Evolutionary conservation across 2,797 vertebrate genomes (phyloP), one percentile per base, ranked within the genome.

Genomic region (Gephyroberyx darwinii): DNA sequence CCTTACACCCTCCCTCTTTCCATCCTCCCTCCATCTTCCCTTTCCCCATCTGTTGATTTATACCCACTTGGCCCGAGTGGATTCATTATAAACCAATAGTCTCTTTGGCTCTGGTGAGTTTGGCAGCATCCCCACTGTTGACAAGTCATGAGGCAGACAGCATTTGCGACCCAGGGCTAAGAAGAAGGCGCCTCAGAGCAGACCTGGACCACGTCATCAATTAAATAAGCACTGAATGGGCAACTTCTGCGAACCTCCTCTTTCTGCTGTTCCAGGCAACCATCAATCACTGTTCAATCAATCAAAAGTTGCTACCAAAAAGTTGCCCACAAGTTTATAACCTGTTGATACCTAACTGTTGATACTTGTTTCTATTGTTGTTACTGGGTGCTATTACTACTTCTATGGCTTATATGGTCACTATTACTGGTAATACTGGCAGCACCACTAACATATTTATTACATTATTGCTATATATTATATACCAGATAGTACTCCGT

Each of bases 51-150:
- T 14, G 14, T 5, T 41, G 43, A 53, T 13, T 2, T 48, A 37
- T 1, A 71, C 22, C 66, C 30, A 13, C 50, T 52, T 26, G 9
- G 30, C 20, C 1, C 66, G 17, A 43, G 41, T 54, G n/a, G 17
- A 48, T 19, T 74, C 5, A 33, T 45, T 37, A n/a, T 45, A 71
- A 69, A 60, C 3, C 30, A 65, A 41, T 43, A 13, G 41, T 43
- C 41, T 63, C 60, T 39, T 6, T 48, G 33, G 43, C 26, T 54
- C 41, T 33, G 30, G 64, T 31, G 8, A 22, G 50, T 50, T 41
- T 67, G 41, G 12, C 41, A 43, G 12, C 41, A 14, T 43, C 41
- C 3, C 41, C 14, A 1, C 2, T 43, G 16, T 35, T 62, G 57
- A 31, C 56, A 61, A 17, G 43, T 62, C 45, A 33, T 41, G 13